Percentiles rank a stretch among this genome's conserved stretches.
Conservation (phyloP, 2,888 invertebrate species). For the Drosophila anomalipes region DNA sequence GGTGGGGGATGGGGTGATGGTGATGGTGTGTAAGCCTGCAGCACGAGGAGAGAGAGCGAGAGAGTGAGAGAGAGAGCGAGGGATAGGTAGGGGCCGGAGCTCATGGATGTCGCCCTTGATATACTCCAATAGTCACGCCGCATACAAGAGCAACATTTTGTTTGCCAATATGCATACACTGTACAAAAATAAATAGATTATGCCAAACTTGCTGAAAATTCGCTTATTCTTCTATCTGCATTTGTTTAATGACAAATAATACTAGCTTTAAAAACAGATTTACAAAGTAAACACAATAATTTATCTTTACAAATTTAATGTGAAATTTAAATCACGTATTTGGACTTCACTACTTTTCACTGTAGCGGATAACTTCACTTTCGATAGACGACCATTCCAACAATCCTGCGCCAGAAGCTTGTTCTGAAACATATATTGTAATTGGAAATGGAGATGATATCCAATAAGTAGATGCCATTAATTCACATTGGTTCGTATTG, state of each 20-base stretch:
- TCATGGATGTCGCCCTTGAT: constrained; percentile 70
- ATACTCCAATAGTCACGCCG: constrained; percentile 66
- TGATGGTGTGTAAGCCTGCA: constrained; percentile 5
- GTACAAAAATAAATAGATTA: background rate
- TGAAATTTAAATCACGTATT: background rate
- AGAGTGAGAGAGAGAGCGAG: background rate
- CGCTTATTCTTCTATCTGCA: background rate
- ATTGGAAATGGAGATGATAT: background rate
- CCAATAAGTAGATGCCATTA: background rate
- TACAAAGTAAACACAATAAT: background rate
- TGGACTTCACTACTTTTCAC: background rate
- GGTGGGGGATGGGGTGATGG: background rate
- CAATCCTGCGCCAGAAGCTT: background rate
- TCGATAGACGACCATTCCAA: background rate
- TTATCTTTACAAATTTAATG: background rate
- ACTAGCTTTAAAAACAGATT: too few relatives aligned
- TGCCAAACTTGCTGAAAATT: background rate
- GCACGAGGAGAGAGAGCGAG: background rate
- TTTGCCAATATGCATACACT: constrained; percentile 61
- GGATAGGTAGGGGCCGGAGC: constrained; percentile 23
- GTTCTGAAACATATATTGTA: background rate
- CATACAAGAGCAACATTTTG: constrained; percentile 55
- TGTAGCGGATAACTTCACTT: background rate
- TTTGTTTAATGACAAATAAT: too few relatives aligned
- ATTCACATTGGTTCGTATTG: background rate